Conservation (phyloP, 2,888 invertebrate genomes). For the Pollenia labialis region DNA sequence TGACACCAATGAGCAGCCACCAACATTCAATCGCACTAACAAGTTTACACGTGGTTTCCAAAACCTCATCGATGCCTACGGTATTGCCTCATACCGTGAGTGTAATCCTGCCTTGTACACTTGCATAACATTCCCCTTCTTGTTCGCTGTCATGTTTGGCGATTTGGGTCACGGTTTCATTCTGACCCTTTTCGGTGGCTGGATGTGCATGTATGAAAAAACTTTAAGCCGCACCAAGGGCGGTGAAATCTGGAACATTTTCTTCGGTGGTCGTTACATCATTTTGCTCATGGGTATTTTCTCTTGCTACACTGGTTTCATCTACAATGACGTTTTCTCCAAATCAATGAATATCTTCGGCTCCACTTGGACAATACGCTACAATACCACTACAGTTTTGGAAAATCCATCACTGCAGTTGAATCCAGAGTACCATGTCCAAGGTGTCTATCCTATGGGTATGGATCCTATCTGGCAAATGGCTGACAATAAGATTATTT, state of each 20-base stretch:
- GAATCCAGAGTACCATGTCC: slow-evolving; percentile 86
- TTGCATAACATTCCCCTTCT: slow-evolving; percentile 96
- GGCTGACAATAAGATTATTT: slow-evolving; percentile 96
- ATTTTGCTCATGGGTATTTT: slow-evolving; percentile 98
- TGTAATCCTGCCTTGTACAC: slow-evolving; percentile 95
- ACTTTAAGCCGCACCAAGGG: slow-evolving; percentile 89
- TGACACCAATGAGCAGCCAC: slow-evolving; percentile 92
- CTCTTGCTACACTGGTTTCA: slow-evolving; percentile 98
- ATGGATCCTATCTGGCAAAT: slow-evolving; percentile 92
- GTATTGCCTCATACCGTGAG: slow-evolving; percentile 96
- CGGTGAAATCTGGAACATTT: slow-evolving; percentile 98
- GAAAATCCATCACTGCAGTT: slow-evolving; percentile 86
- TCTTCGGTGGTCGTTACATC: slow-evolving; percentile 99
- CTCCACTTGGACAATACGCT: slow-evolving; percentile 90
- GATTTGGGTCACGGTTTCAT: slow-evolving; percentile 96
- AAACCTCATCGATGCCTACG: slow-evolving; percentile 96
- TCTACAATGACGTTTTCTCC: slow-evolving; percentile 99
- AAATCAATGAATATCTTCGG: slow-evolving; percentile 98
- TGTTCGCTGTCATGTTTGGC: slow-evolving; percentile 98
- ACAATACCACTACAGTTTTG: slow-evolving; percentile 85
- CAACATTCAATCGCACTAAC: slow-evolving; percentile 96
- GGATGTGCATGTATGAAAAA: slow-evolving; percentile 93
- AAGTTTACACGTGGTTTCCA: slow-evolving; percentile 97
- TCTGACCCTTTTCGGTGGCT: slow-evolving; percentile 91
- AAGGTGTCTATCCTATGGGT: slow-evolving; percentile 90